Base-by-base conservation (phyloP, 2,113 vertebrate genomes). In the Tympanuchus pallidicinctus region DNA sequence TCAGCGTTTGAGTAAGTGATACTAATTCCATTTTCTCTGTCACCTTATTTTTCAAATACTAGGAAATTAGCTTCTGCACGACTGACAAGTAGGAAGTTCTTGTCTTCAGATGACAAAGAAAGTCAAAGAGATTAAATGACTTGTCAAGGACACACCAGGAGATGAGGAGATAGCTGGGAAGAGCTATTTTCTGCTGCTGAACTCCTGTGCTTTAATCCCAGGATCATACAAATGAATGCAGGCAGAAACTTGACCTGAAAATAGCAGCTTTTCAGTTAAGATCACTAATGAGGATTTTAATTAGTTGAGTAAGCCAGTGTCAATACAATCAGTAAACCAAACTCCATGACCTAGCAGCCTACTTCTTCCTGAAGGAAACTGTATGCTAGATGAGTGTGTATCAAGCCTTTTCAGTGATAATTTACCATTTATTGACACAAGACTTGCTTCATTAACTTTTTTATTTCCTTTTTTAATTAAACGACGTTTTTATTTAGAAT, bases 261-360 rank as follows among this genome's bases (percentile, higher is more conserved):
- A 96, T 34, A 83, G 64, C 34, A 82, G 36, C 50, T 72, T 93
- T 96, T 73, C 88, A 50, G 90, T 95, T 89, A 95, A 88, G 78
- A 92, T 89, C 82, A 64, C 69, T 97, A 96, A 97, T 97, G 93
- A 96, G 86, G 76, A 93, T 93, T 96, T 97, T 96, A 97, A 96
- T 96, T 95, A 95, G 96, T 92, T 81, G 88, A 83, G 60, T 91
- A 69, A 90, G 72, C 27, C 56, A 83, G 52, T 43, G 69, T 83
- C 85, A 72, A 83, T 91, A 88, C 21, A 43, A 61, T 42, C 63
- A 73, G 82, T 94, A 97, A 95, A 94, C 85, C 72, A 92, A 85
- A 43, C 47, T 92, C 65, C 32, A 27, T 93, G 94, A 90, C 95
- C 91, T 88, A 83, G 85, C 91, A 90, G 82, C 95, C 96, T 95